These are phyloP conservation scores for Orycteropus afer DNA, from an alignment of 2,113 vertebrate genomes.

Conservation along the genomic window DNA sequence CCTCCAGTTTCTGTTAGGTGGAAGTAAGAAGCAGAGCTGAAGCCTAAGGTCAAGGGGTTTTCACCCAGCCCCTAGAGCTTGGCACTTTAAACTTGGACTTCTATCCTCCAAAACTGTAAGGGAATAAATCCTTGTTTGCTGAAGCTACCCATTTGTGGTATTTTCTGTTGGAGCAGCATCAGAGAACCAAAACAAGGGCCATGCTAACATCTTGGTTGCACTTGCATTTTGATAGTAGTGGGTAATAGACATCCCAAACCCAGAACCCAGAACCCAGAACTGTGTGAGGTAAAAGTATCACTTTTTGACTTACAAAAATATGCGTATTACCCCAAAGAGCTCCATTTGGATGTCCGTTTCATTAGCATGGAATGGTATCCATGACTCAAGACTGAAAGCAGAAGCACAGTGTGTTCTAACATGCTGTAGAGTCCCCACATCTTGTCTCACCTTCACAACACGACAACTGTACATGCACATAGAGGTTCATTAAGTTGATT, in stretches of 20 bases:
- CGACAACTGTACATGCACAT: neutral
- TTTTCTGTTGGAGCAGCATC: no score
- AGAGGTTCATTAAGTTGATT: neutral
- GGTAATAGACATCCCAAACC: neutral
- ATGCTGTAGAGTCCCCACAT: neutral
- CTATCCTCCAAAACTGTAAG: no score
- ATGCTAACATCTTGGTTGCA: neutral
- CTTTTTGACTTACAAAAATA: conserved; percentile 24
- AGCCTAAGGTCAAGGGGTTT: no score
- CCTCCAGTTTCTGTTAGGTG: no score
- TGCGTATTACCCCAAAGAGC: neutral
- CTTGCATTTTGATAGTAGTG: conserved; percentile 5
- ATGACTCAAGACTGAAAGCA: conserved; percentile 10
- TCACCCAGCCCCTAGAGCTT: no score
- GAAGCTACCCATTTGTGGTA: no score
- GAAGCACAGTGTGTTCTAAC: neutral
- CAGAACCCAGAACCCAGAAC: neutral
- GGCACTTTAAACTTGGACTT: no score
- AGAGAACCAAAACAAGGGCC: no score
- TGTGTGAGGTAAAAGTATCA: neutral
- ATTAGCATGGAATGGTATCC: neutral
- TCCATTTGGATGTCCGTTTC: conserved; percentile 31
- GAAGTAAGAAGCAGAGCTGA: no score
- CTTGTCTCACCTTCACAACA: accelerated
- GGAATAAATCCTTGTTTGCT: no score